Percentiles rank a stretch among this genome's conserved stretches.
Conservation (phyloP, 2,888 invertebrate species). For the Pheosia gnoma region DNA sequence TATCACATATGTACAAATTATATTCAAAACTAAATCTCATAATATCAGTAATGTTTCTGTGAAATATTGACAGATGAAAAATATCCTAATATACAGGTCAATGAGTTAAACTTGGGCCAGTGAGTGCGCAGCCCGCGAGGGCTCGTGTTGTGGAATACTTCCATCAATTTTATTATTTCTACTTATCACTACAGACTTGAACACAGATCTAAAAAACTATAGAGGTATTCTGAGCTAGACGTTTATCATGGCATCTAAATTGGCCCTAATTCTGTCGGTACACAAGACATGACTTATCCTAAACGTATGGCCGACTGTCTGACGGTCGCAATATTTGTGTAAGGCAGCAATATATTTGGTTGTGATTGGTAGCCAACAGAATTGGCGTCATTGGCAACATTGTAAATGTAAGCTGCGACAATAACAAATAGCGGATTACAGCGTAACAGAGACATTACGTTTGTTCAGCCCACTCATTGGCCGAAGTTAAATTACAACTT, state of each 20-base stretch:
- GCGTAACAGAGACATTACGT: conserved; percentile 2
- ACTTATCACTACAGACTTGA: conserved; percentile 6
- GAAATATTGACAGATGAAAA: conserved; percentile 50
- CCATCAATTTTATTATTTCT: not conserved
- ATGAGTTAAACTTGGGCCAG: conserved; percentile 37
- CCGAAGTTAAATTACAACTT: conserved; percentile 26
- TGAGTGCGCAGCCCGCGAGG: conserved; percentile 23
- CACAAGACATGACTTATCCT: too few species aligned
- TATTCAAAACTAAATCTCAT: conserved; percentile 68
- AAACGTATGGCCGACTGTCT: too few species aligned
- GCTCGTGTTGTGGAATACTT: not conserved
- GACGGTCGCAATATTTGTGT: too few species aligned
- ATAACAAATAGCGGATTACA: not conserved
- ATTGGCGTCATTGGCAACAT: too few species aligned
- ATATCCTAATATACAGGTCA: conserved; percentile 43
- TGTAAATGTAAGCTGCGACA: not conserved
- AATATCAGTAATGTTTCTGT: conserved; percentile 67
- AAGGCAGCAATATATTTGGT: too few species aligned
- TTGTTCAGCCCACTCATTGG: conserved; percentile 25
- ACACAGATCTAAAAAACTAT: conserved; percentile 2
- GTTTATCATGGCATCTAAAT: conserved; percentile 4
- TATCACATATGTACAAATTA: conserved; percentile 83
- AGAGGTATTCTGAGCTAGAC: conserved; percentile 4
- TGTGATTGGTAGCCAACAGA: too few species aligned
- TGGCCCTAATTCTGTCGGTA: not conserved